Percentiles rank a stretch among this genome's conserved stretches.
Evolutionary conservation across 2,113 vertebrate genomes (phyloP).

Genomic region (Peromyscus polionotus): DNA sequence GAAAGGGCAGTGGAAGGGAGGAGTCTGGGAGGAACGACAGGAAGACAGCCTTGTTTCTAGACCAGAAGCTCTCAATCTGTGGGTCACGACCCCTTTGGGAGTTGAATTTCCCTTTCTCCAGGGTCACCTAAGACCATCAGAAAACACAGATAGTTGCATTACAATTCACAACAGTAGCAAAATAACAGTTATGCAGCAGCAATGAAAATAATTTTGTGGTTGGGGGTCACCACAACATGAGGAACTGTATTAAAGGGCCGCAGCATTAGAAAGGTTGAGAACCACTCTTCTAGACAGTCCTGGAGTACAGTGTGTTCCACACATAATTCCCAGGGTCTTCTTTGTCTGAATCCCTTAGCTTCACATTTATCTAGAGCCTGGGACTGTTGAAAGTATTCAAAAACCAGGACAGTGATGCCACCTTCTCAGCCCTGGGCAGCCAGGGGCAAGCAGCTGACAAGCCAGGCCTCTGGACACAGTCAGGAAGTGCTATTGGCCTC

Average conservation of each 20-base stretch:
- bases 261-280: background rate
- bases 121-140: background rate
- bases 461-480: background rate
- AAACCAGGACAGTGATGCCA: fast-evolving
- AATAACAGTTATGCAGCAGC: background rate
- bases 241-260: background rate
- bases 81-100: background rate
- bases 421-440: background rate
- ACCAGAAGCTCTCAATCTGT: background rate
- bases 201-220: background rate
- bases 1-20: background rate
- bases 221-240: background rate
- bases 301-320: background rate
- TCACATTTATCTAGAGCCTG: background rate
- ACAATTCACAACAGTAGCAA: background rate
- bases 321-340: background rate
- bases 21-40: background rate
- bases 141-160: background rate
- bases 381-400: background rate
- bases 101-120: background rate
- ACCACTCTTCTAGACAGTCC: background rate
- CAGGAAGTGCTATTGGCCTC: background rate
- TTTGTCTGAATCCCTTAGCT: conserved; percentile 35
- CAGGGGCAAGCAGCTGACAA: background rate
- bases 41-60: background rate